Evolutionary conservation across 2,797 vertebrate genomes (phyloP).

Genomic region (Lophius americanus): DNA sequence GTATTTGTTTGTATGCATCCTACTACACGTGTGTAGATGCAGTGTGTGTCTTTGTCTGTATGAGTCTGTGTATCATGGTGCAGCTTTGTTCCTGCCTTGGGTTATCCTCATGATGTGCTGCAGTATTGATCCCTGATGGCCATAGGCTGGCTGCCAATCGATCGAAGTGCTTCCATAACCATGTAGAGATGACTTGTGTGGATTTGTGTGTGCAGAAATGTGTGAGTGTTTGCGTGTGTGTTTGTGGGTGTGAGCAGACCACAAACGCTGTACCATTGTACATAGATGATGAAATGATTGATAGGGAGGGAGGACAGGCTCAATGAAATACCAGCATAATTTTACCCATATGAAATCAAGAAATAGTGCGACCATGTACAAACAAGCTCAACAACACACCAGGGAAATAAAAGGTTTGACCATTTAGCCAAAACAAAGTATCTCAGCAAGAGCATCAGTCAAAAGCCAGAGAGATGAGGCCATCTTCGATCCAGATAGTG

Average conservation of each 20-base stretch:
- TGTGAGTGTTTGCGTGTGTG: constrained; percentile 11
- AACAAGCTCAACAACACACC: constrained; percentile 59
- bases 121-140: constrained; percentile 73
- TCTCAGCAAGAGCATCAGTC: constrained; percentile 74
- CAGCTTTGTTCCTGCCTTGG: constrained; percentile 65
- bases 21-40: constrained; percentile 2
- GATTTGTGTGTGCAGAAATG: constrained; percentile 6
- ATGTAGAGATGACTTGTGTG: constrained; percentile 65
- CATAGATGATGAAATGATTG: constrained; percentile 61
- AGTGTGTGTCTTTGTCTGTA: constrained; percentile 20
- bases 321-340: constrained; percentile 64
- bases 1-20: constrained; percentile 7
- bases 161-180: constrained; percentile 73
- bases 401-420: constrained; percentile 74
- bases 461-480: constrained; percentile 46
- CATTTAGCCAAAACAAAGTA: constrained; percentile 69
- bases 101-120: constrained; percentile 59
- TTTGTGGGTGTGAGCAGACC: constrained; percentile 2
- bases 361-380: constrained; percentile 61
- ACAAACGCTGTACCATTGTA: constrained; percentile 18
- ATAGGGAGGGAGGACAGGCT: constrained; percentile 45
- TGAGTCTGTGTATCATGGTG: constrained; percentile 16
- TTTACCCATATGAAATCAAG: constrained; percentile 63
- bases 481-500: constrained; percentile 55
- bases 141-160: constrained; percentile 67